Conservation (phyloP, 2,888 invertebrate species). For the Unio delphinus region DNA sequence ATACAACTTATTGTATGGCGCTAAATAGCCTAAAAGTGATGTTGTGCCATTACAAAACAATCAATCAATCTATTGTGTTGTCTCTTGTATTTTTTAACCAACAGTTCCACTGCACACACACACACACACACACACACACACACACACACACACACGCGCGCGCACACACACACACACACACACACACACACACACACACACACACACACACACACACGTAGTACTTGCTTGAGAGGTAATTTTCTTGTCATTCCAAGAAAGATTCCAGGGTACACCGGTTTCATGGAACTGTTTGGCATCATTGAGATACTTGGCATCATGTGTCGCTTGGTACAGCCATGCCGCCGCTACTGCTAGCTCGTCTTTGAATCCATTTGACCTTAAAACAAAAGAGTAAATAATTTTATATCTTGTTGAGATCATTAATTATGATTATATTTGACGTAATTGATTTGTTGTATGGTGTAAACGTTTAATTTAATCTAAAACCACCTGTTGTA, state of each 20-base stretch:
- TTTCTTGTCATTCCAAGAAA: constrained; percentile 61
- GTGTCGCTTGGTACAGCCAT: constrained; percentile 60
- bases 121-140: not conserved
- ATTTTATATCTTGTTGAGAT: not conserved
- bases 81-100: not conserved
- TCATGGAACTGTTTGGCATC: constrained; percentile 51
- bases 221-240: constrained; percentile 41
- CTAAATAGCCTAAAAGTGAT: too few species aligned
- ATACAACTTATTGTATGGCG: too few species aligned
- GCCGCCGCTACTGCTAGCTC: constrained; percentile 57
- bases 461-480: too few species aligned
- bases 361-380: constrained; percentile 54
- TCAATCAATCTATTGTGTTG: too few species aligned
- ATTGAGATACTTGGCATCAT: constrained; percentile 47
- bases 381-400: constrained; percentile 10
- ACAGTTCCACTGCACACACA: not conserved
- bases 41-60: too few species aligned
- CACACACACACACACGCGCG: too few species aligned
- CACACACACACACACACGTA: constrained; percentile 14
- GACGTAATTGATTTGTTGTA: too few species aligned
- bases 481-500: too few species aligned
- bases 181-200: not conserved
- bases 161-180: not conserved
- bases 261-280: constrained; percentile 44
- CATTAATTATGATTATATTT: not conserved